These are phyloP conservation scores for Nymphalis c-album DNA, from an alignment of 2,888 invertebrate genomes.

Conservation along the genomic window DNA sequence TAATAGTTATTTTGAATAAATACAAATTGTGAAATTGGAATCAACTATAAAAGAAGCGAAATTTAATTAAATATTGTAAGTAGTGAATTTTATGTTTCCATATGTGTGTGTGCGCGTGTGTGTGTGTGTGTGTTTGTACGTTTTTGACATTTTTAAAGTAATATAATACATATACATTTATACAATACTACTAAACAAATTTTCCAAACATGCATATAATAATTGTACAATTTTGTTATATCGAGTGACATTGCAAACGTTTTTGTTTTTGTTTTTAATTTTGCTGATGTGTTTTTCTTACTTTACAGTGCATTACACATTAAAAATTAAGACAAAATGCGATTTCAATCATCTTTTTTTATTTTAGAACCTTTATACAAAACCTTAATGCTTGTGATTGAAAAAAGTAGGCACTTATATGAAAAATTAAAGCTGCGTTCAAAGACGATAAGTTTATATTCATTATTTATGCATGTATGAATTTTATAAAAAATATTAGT, in stretches of 20 bases:
- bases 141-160: neutral
- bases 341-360: too few species aligned
- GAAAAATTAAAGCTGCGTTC: too few species aligned
- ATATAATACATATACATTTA: neutral
- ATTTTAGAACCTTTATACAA: too few species aligned
- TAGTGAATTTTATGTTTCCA: neutral
- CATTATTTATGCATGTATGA: too few species aligned
- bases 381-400: too few species aligned
- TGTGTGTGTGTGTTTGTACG: neutral
- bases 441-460: too few species aligned
- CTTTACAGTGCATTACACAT: too few species aligned
- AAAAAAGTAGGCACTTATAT: too few species aligned
- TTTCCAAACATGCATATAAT: neutral
- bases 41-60: neutral
- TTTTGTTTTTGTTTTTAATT: neutral
- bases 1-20: neutral
- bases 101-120: neutral
- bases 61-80: neutral
- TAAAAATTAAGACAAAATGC: too few species aligned
- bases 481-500: too few species aligned
- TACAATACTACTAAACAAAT: neutral
- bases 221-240: slow-evolving; percentile 10
- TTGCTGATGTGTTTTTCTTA: too few species aligned
- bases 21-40: neutral
- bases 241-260: neutral